These are phyloP conservation scores for Microcebus ravelobensis DNA, from an alignment of 2,113 vertebrate genomes.

Conservation along the genomic window DNA sequence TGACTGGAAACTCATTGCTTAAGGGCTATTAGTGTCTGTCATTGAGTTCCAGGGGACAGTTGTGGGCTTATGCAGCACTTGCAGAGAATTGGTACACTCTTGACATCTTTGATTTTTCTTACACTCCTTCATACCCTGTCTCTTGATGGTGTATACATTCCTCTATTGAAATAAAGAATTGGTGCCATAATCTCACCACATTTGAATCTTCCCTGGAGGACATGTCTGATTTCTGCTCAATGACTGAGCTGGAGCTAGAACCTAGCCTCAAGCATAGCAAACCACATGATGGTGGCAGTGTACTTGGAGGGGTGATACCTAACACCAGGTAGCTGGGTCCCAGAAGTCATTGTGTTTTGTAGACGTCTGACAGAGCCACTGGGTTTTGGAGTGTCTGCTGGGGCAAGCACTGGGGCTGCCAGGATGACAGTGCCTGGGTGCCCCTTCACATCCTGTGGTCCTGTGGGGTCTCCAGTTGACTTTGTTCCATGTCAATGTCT, in stretches of 20 bases:
- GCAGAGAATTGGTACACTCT: background rate
- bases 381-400: background rate
- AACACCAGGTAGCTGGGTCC: background rate
- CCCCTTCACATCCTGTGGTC: background rate
- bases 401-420: background rate
- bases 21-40: background rate
- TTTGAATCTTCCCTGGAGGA: background rate
- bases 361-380: background rate
- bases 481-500: background rate
- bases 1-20: background rate
- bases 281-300: background rate
- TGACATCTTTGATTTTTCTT: too few species aligned
- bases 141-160: background rate
- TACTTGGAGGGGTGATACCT: background rate
- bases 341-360: background rate
- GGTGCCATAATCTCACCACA: background rate
- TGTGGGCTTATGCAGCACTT: background rate
- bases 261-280: too few species aligned
- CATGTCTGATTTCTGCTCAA: background rate
- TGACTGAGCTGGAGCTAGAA: background rate
- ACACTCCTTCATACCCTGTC: background rate
- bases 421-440: background rate
- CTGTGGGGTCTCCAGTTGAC: background rate
- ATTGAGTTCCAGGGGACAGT: too few species aligned
- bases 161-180: background rate